Evolutionary conservation across 2,797 vertebrate species (phyloP), one percentile per base, ranked within the genome.

Genomic region (Yasuhikotakia modesta): DNA sequence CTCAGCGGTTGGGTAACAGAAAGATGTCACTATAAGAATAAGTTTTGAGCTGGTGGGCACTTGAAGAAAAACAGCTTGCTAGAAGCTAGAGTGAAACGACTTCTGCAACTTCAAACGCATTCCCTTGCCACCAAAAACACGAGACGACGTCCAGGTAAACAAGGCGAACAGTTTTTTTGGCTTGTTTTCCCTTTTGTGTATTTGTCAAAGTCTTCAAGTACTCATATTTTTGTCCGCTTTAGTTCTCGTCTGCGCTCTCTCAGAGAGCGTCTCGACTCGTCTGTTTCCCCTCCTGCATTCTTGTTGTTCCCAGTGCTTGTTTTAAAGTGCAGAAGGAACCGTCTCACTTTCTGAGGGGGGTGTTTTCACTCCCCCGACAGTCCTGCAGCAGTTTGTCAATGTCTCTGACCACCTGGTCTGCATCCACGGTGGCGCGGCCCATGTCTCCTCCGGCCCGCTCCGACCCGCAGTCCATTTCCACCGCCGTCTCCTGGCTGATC

Each of bases 381-480:
- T 99, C 98, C 91, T 98, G 97, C 90, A 99, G 94, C 83, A 99
- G 96, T 92, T 99, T 98, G 91, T 99, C 97, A 86, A 99, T 99
- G 94, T 99, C 98, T 89, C 97, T 94, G 88, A 97, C 97, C 79
- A 97, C 97, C 92, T 98, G 96, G 88, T 96, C 96, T 0, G 96
- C 95, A 86, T 99, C 97, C 93, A 98, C 94, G 0, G 94, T 95
- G 60, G 97, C 95, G 76, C 87, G 92, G 82, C 91, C 91, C 76
- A 22, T 93, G 88, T 93, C 87, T 89, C 89, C 86, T n/a, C 94
- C 90, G 79, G 95, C 94, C 64, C 94, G 93, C 81, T 97, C 97
- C 80, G 96, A 89, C 68, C 95, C 94, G 60, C 95, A 89, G 80
- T 97, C 96, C 92, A 96, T 96, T 89, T 99, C 96, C 53, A 91